Evolutionary conservation across 2,113 vertebrate genomes (phyloP).

Genomic region (Prolemur simus): DNA sequence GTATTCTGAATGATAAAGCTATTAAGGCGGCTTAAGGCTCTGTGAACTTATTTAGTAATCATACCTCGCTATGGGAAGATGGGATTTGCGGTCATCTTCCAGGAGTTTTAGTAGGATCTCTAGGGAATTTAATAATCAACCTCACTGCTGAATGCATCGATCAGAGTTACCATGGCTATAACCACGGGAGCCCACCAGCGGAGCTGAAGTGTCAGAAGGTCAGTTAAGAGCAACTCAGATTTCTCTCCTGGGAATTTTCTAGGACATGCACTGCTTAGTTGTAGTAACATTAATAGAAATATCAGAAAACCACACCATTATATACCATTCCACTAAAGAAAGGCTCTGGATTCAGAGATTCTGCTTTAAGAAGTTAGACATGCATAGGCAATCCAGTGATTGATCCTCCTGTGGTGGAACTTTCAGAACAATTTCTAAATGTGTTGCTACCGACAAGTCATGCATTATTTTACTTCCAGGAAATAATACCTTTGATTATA

Average conservation of each 20-base stretch:
- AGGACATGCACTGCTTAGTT: neutral
- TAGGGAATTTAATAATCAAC: slow-evolving; percentile 17
- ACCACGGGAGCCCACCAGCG: neutral
- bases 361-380: neutral
- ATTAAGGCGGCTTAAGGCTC: neutral
- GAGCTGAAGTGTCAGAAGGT: slow-evolving; percentile 39
- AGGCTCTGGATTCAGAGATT: neutral
- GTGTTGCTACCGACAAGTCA: neutral
- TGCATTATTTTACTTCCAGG: neutral
- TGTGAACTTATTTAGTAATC: neutral
- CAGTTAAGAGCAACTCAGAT: slow-evolving; percentile 1
- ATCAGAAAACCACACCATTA: slow-evolving; percentile 38
- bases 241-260: slow-evolving; percentile 41
- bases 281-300: slow-evolving; percentile 39
- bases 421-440: neutral
- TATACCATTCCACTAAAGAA: neutral
- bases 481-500: neutral
- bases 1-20: neutral
- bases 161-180: neutral
- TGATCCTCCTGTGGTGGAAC: neutral
- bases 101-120: neutral
- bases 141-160: neutral
- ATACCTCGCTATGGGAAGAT: neutral
- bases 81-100: neutral
- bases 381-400: neutral